Evolutionary conservation across 2,888 invertebrate genomes (phyloP).

Genomic region (Bellardia bayeri): DNA sequence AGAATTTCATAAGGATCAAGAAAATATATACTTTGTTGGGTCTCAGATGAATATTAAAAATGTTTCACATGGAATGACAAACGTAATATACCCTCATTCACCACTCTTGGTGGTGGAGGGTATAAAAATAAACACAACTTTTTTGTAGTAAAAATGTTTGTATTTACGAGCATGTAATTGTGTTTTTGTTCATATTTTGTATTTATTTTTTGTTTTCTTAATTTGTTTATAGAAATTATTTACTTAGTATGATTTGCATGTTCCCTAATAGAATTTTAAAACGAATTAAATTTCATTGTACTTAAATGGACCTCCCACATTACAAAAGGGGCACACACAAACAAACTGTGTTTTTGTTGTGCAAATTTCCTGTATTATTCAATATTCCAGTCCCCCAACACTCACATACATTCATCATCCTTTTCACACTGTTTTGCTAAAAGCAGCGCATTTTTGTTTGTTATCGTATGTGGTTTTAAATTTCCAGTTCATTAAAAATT

Average conservation of each 20-base stretch:
- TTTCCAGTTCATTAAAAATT: conserved; percentile 40
- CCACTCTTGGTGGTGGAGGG: too few relatives aligned
- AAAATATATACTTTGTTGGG: too few relatives aligned
- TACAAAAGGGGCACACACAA: background rate
- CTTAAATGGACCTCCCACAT: conserved; percentile 46
- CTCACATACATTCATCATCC: background rate
- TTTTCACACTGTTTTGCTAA: background rate
- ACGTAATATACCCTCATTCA: too few relatives aligned
- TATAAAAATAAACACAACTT: too few relatives aligned
- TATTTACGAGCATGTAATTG: background rate
- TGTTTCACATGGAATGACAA: too few relatives aligned
- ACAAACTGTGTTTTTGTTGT: conserved; percentile 9
- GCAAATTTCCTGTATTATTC: conserved; percentile 7
- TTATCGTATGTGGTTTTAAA: conserved; percentile 27
- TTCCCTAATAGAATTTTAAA: conserved; percentile 10
- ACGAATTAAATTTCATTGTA: background rate
- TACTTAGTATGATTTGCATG: background rate
- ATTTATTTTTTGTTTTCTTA: conserved; percentile 9
- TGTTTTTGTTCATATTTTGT: background rate
- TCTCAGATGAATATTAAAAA: too few relatives aligned
- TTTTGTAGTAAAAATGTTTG: too few relatives aligned
- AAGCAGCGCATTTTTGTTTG: background rate
- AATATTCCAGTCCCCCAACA: background rate
- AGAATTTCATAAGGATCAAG: too few relatives aligned
- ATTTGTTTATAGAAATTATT: background rate